These are phyloP conservation scores for Drosophila nannoptera DNA, from an alignment of 1,140 invertebrate genomes.

Conservation along the genomic window DNA sequence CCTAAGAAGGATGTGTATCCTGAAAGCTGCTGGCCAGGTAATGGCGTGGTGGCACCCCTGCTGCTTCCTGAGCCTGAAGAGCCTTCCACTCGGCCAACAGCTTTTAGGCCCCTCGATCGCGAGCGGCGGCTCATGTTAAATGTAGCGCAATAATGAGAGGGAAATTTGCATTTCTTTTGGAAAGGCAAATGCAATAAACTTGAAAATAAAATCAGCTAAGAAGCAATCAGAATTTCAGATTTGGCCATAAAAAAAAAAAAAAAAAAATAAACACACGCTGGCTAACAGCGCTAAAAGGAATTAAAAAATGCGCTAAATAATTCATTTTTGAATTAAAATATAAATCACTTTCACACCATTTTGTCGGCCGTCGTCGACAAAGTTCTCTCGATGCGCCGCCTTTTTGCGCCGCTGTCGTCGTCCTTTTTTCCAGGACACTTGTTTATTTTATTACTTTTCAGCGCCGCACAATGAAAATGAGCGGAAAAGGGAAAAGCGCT, in stretches of 20 bases:
- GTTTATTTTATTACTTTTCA: constrained; percentile 76
- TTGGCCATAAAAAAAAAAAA: constrained; percentile 46
- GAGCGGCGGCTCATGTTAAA: constrained; percentile 43
- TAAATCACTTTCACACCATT: constrained; percentile 79
- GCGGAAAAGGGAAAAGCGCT: background rate
- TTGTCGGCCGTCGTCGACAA: constrained; percentile 51
- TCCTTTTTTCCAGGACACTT: constrained; percentile 63
- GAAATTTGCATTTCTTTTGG: constrained; percentile 69
- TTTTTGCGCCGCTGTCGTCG: constrained; percentile 11
- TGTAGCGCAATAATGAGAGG: constrained; percentile 67
- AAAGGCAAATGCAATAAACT: constrained; percentile 70
- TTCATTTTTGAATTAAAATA: constrained; percentile 79
- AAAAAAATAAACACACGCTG: constrained; percentile 39
- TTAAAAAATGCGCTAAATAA: constrained; percentile 78
- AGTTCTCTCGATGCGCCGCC: constrained; percentile 23
- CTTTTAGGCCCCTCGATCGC: constrained; percentile 54
- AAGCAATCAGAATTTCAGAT: constrained; percentile 77
- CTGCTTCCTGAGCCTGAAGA: too few relatives aligned
- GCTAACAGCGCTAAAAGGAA: constrained; percentile 50
- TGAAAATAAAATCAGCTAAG: constrained; percentile 69
- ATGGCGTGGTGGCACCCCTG: constrained; percentile 24
- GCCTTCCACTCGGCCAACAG: constrained; percentile 39
- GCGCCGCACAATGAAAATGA: constrained; percentile 40
- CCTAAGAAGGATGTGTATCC: too few relatives aligned
- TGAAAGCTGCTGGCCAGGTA: too few relatives aligned